A percentile compares a stretch with the other conserved stretches of the same genome.
Evolutionary conservation across 2,797 vertebrate genomes (phyloP).

Genomic region (Selene dorsalis): DNA sequence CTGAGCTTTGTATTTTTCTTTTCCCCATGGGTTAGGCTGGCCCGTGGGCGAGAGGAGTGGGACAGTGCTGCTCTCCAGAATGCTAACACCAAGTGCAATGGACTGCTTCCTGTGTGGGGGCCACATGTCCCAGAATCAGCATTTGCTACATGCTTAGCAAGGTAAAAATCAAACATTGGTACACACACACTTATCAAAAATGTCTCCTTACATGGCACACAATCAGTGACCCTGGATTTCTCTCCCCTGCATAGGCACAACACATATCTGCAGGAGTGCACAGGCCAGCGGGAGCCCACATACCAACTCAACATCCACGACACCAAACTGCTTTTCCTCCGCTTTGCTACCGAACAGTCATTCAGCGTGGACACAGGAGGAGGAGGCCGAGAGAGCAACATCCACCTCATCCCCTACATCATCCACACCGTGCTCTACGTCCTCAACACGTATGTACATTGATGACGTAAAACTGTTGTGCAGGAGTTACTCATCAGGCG

Average conservation of each 20-base stretch:
- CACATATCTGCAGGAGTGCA: constrained; percentile 99
- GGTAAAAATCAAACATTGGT: constrained; percentile 77
- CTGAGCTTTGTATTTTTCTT: neutral
- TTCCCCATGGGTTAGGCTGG: constrained; percentile 83
- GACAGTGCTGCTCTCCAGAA: constrained; percentile 98
- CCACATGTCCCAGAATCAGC: constrained; percentile 98
- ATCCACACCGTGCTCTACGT: constrained; percentile 99
- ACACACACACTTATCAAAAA: neutral
- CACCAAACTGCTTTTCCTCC: constrained; percentile 96
- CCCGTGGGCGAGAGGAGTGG: constrained; percentile 97
- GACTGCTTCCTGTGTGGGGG: constrained; percentile 98
- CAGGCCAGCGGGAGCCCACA: constrained; percentile 96
- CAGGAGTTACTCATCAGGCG: constrained; percentile 7
- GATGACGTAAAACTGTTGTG: neutral
- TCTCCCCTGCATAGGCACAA: constrained; percentile 89
- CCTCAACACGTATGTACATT: constrained; percentile 93
- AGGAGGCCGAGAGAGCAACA: constrained; percentile 98
- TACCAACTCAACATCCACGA: constrained; percentile 99
- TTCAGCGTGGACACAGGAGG: constrained; percentile 97
- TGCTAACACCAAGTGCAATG: constrained; percentile 99
- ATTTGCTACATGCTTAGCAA: constrained; percentile 97
- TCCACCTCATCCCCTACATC: constrained; percentile 99
- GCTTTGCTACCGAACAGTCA: constrained; percentile 98
- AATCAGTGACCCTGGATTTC: constrained; percentile 2
- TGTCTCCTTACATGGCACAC: neutral